Evolutionary conservation across 1,140 invertebrate genomes (phyloP).

Genomic region (Drosophila guanche): DNA sequence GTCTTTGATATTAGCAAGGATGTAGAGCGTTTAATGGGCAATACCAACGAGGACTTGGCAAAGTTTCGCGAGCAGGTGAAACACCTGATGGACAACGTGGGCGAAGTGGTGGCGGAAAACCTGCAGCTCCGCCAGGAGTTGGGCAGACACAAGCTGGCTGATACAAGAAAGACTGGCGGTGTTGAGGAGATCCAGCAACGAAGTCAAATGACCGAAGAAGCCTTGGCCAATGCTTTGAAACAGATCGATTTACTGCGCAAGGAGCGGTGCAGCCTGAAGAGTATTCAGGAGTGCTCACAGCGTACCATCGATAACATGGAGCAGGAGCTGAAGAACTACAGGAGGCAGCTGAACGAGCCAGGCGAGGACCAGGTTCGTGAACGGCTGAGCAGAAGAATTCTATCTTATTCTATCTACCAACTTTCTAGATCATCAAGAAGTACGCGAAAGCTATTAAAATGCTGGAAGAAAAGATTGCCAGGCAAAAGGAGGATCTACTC

Average conservation of each 20-base stretch:
- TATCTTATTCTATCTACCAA: neutral
- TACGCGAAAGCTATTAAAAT: conserved; percentile 44
- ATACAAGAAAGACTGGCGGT: conserved; percentile 1
- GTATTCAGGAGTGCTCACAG: conserved; percentile 52
- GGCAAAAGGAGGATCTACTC: conserved; percentile 53
- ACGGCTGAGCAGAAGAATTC: too few species aligned
- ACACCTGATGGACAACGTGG: conserved; percentile 34
- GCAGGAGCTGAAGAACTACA: conserved; percentile 61
- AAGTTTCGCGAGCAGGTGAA: conserved; percentile 45
- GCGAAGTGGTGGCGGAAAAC: conserved; percentile 58
- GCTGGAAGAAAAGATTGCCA: conserved; percentile 39
- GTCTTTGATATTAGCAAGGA: conserved; percentile 32
- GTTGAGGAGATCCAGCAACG: conserved; percentile 33
- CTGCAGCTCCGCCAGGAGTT: conserved; percentile 28
- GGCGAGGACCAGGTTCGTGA: conserved; percentile 36
- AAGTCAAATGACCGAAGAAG: conserved; percentile 47
- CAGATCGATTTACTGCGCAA: conserved; percentile 59
- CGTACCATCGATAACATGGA: conserved; percentile 68
- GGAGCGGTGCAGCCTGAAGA: conserved; percentile 44
- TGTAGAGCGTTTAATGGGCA: conserved; percentile 48
- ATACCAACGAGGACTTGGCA: conserved; percentile 53
- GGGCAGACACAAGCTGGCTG: conserved; percentile 13
- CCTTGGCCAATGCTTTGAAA: conserved; percentile 41
- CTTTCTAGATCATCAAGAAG: conserved; percentile 42
- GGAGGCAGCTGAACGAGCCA: conserved; percentile 42